A percentile compares a stretch with the other conserved stretches of the same genome.
Conservation (phyloP, 1,140 invertebrate genomes). For the Drosophila jambulina region DNA sequence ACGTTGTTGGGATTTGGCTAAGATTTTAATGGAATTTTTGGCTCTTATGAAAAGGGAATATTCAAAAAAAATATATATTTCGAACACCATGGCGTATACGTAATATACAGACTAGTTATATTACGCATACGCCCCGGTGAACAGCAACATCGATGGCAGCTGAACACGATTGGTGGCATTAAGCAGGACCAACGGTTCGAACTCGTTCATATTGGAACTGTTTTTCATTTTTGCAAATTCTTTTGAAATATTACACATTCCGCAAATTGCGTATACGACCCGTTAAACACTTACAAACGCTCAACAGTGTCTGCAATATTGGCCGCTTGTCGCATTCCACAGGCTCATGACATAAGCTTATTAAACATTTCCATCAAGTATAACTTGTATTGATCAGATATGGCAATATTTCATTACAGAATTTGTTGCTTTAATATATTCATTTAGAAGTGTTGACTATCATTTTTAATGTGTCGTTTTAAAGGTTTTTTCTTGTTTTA, state of each 20-base stretch:
- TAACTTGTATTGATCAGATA: not conserved
- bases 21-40: conserved; percentile 21
- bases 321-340: conserved; percentile 2
- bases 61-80: not conserved
- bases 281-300: conserved; percentile 12
- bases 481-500: not conserved
- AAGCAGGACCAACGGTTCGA: not conserved
- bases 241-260: not conserved
- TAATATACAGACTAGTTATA: not conserved
- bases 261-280: conserved; percentile 27
- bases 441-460: not conserved
- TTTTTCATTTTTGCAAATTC: not conserved
- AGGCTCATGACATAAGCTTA: not conserved
- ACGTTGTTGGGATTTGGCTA: conserved; percentile 7
- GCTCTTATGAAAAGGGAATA: not conserved
- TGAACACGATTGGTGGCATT: not conserved
- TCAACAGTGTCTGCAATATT: conserved; percentile 15
- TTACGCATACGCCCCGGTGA: conserved; percentile 17
- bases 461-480: not conserved
- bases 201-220: not conserved
- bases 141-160: not conserved
- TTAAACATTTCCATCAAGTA: not conserved
- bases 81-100: not conserved
- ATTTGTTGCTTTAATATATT: not conserved
- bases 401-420: not conserved